Base-by-base conservation (phyloP, 2,888 invertebrate species). In the Caenorhabditis afra region DNA sequence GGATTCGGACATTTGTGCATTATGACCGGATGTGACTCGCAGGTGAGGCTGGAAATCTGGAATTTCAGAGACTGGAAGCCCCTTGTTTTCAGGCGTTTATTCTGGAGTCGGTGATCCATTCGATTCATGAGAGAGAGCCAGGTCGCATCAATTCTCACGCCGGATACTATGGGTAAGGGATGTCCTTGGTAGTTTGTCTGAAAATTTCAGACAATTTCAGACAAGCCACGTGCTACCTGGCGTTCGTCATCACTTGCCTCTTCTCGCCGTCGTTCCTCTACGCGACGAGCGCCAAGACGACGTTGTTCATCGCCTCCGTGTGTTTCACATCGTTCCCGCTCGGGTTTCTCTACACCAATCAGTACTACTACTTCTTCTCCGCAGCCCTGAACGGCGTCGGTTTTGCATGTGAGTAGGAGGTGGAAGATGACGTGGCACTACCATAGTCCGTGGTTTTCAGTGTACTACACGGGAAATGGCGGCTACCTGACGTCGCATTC, bases 1-100 rank as follows among this genome's bases (percentile, higher is more conserved):
- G 85, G 83, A 4, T 75, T 84, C 23, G 85, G 85, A 4, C 85
- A 85, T 49, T 78, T 85, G 73, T 79, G 82, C 74, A 85, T 85
- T 58, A 84, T 84, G 81, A 84, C 82, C 0, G 83, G 85, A 20
- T 74, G 59, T 53, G 79, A 79, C 52, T 70, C 79, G 8, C 68
- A 70, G 66, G 66, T 66, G n/a, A n/a, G n/a, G n/a, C n/a, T n/a
- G n/a, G n/a, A n/a, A n/a, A n/a, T n/a, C n/a, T n/a, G n/a, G n/a
- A n/a, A n/a, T n/a, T n/a, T n/a, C n/a, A n/a, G n/a, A n/a, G n/a
- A n/a, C n/a, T n/a, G n/a, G n/a, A n/a, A n/a, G n/a, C n/a, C 10
- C 7, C 3, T 41, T 18, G 3, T n/a, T 7, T 53, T 37, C 75
- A 83, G 65, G 80, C 84, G 0, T 85, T 85, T 57, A 79, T 86